Conservation (phyloP, 1,140 invertebrate genomes). For the Drosophila subpulchrella region DNA sequence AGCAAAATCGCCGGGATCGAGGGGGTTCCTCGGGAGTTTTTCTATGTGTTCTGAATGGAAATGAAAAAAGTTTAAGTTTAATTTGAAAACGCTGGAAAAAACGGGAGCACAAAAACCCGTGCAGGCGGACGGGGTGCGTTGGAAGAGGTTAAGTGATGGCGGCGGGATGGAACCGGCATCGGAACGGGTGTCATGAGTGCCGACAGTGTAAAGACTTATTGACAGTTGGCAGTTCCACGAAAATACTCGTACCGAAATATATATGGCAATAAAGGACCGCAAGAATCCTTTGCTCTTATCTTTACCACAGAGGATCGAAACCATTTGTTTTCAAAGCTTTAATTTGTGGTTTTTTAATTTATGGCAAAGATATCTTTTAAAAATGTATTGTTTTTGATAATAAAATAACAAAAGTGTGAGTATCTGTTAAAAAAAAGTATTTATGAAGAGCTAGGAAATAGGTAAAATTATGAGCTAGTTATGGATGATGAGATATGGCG, state of each 20-base stretch:
- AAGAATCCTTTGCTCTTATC: slow-evolving; percentile 31
- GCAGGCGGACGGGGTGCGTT: neutral
- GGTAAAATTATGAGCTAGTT: too few species aligned
- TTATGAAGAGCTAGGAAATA: too few species aligned
- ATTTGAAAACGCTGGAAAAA: slow-evolving; percentile 78
- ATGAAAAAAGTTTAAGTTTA: slow-evolving; percentile 81
- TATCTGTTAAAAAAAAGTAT: too few species aligned
- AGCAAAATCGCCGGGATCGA: slow-evolving; percentile 40
- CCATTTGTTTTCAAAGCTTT: neutral
- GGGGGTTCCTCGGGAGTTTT: slow-evolving; percentile 43
- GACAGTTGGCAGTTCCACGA: slow-evolving; percentile 43
- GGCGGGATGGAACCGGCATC: slow-evolving; percentile 21
- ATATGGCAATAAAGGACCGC: slow-evolving; percentile 63
- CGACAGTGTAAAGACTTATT: slow-evolving; percentile 56
- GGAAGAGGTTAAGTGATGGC: slow-evolving; percentile 24
- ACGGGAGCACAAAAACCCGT: slow-evolving; percentile 30
- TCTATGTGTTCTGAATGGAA: slow-evolving; percentile 67
- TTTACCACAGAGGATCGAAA: neutral
- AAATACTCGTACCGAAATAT: slow-evolving; percentile 35
- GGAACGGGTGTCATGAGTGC: slow-evolving; percentile 46
- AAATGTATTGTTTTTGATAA: too few species aligned
- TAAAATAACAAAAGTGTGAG: too few species aligned
- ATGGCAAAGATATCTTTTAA: neutral
- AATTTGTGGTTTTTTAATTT: too few species aligned
- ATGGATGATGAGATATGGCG: too few species aligned